Conservation (phyloP, 1,140 invertebrate species). For the Ostrea edulis region DNA sequence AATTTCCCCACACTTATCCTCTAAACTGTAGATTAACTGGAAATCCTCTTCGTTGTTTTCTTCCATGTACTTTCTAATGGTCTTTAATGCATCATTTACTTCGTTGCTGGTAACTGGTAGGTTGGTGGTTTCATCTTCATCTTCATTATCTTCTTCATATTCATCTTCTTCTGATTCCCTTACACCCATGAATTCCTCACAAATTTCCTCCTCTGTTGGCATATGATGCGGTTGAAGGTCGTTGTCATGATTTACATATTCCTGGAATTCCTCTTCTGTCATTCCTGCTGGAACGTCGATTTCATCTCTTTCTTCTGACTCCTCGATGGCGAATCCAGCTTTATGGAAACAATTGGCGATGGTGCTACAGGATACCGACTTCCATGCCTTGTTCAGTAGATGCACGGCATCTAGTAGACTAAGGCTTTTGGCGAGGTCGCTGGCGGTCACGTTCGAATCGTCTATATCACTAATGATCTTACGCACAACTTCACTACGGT, state of each 20-base stretch:
- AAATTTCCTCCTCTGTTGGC: slow-evolving; percentile 1
- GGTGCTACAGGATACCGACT: not conserved
- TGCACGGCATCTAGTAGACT: slow-evolving; percentile 47
- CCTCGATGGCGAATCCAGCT: not conserved
- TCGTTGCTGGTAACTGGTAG: not conserved
- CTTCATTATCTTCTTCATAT: not conserved
- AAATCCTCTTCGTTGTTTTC: not conserved
- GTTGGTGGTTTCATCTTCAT: not conserved
- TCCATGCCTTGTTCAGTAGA: slow-evolving; percentile 48
- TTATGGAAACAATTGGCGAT: slow-evolving; percentile 48
- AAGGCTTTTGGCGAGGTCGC: slow-evolving; percentile 19
- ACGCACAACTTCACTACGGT: slow-evolving; percentile 36
- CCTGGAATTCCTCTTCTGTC: not conserved
- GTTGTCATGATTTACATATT: slow-evolving; percentile 27
- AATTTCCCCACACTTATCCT: not conserved
- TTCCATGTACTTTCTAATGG: not conserved
- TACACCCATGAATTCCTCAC: not conserved
- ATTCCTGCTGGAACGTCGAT: not conserved
- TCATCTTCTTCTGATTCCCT: not conserved
- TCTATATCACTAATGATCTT: slow-evolving; percentile 38
- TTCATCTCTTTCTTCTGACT: not conserved
- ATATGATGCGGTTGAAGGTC: not conserved
- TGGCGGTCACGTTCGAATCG: not conserved
- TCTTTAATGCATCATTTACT: not conserved
- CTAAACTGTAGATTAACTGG: not conserved